A percentile compares a stretch with the other conserved stretches of the same genome.
Evolutionary conservation across 2,797 vertebrate genomes (phyloP).

Genomic region (Sciurus carolinensis): DNA sequence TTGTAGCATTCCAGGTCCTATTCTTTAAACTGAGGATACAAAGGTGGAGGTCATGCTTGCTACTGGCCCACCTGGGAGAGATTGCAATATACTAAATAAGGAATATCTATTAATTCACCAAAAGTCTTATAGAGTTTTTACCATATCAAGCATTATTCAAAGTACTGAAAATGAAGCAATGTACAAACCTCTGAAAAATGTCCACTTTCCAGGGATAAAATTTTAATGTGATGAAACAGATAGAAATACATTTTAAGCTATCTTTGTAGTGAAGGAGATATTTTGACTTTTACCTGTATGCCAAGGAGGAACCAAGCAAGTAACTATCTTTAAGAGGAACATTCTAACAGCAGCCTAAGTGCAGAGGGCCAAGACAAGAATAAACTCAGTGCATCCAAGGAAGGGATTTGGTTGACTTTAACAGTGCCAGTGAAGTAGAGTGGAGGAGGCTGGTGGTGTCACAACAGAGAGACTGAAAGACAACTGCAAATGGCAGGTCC

Average conservation of each 20-base stretch:
- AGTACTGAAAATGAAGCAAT: background rate
- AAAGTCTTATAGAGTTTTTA: no score
- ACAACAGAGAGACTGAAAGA: background rate
- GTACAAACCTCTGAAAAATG: background rate
- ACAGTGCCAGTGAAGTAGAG: background rate
- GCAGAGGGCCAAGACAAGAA: background rate
- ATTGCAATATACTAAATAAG: no score
- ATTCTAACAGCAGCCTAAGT: background rate
- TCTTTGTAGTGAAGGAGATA: background rate
- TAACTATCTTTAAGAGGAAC: fast-evolving
- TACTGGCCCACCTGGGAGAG: no score
- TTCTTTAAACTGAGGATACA: no score
- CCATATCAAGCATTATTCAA: background rate
- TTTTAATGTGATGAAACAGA: background rate
- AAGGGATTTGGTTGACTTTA: background rate
- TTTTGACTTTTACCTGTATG: background rate
- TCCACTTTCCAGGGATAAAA: background rate
- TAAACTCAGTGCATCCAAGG: background rate
- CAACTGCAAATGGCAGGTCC: background rate
- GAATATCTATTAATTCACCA: no score
- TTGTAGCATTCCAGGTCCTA: background rate
- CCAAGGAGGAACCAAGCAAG: background rate
- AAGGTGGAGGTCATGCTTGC: no score
- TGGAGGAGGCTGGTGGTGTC: fast-evolving
- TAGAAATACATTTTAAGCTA: background rate